A percentile compares a stretch with the other conserved stretches of the same genome.
phyloP scores from a whole-genome alignment of 2,797 vertebrate species.

The Vipera latastei region DNA sequence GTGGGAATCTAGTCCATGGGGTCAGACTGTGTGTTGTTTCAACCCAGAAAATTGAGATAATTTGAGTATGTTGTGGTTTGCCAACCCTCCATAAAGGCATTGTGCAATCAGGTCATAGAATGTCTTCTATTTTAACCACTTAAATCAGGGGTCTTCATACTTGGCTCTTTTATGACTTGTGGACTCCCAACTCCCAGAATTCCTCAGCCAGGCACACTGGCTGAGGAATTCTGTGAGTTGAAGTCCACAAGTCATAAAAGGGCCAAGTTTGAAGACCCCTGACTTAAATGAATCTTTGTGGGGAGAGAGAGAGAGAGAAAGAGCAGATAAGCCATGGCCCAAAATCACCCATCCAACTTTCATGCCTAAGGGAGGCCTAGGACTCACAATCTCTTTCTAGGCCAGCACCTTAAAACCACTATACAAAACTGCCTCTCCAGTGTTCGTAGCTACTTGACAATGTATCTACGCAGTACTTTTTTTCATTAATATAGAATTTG shows the following conservation, averaged over 20 bases:
- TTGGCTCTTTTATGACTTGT: no score
- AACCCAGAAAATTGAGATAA: background rate
- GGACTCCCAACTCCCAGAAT: no score
- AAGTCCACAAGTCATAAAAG: no score
- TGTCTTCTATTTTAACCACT: background rate
- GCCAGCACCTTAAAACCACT: background rate
- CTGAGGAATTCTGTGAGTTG: no score
- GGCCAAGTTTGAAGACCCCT: no score
- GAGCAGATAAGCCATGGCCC: background rate
- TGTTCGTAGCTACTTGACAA: background rate
- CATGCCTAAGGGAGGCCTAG: background rate
- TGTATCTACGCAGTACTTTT: background rate
- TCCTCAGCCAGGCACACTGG: no score
- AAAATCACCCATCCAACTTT: background rate
- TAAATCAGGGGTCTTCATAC: background rate
- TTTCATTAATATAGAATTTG: background rate
- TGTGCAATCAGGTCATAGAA: background rate
- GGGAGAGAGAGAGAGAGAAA: accelerated
- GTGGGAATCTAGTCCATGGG: background rate
- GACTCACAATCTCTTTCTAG: background rate
- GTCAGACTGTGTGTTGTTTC: background rate
- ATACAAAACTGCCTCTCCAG: background rate
- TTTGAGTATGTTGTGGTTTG: background rate
- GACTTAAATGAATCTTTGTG: background rate
- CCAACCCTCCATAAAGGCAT: background rate